Evolutionary conservation across 2,113 vertebrate genomes (phyloP).

Genomic region (Cryptomyrus ogoouensis): DNA sequence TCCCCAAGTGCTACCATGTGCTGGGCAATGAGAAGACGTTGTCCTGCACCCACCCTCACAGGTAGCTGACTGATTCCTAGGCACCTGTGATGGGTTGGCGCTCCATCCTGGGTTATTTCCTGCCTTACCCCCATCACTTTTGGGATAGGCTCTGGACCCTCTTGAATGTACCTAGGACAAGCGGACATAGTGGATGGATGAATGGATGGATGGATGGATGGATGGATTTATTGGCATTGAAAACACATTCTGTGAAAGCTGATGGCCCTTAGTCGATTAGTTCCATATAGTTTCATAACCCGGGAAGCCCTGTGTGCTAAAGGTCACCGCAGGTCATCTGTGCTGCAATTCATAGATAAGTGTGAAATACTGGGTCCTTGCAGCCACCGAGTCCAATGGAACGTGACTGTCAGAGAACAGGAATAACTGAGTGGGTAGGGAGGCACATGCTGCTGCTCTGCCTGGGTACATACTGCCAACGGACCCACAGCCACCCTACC

Average conservation of each 20-base stretch:
- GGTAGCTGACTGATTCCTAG: constrained; percentile 52
- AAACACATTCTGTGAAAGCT: not conserved
- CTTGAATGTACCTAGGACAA: not conserved
- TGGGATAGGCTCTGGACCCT: not conserved
- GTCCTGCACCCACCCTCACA: constrained; percentile 87
- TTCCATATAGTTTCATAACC: not conserved
- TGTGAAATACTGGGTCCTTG: not conserved
- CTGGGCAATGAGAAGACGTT: constrained; percentile 99
- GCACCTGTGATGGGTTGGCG: not conserved
- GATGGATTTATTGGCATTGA: not conserved
- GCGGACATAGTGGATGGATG: not conserved
- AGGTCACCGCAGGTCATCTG: not conserved
- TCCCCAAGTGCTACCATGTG: constrained; percentile 92
- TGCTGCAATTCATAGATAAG: not conserved
- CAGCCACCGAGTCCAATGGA: not conserved
- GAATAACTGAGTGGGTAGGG: not conserved
- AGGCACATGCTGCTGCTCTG: not conserved
- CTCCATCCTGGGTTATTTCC: not conserved
- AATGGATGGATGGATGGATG: not conserved
- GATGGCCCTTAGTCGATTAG: not conserved
- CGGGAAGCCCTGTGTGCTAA: not conserved
- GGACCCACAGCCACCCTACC: not conserved
- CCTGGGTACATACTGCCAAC: not conserved
- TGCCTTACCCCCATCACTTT: not conserved
- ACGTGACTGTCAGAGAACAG: no score